These are phyloP conservation scores for Ariopsis seemanni DNA, from an alignment of 2,113 vertebrate genomes.

Conservation along the genomic window DNA sequence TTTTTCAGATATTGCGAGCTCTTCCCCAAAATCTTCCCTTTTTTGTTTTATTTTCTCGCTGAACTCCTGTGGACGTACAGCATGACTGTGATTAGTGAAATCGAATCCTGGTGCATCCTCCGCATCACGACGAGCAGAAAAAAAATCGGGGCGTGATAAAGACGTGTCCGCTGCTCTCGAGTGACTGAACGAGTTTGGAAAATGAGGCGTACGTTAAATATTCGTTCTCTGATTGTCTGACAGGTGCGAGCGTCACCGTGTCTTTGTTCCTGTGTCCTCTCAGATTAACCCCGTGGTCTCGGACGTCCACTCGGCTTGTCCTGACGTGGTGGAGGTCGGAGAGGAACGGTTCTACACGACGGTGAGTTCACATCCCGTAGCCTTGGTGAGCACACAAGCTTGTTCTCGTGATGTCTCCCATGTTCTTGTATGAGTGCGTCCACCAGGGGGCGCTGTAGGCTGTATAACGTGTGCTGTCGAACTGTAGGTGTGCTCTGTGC, in stretches of 20 bases:
- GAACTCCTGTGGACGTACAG: too few species aligned
- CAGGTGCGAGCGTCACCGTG: too few species aligned
- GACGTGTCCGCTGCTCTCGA: too few species aligned
- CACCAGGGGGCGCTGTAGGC: constrained; percentile 61
- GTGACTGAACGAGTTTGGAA: too few species aligned
- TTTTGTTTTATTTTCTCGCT: not conserved
- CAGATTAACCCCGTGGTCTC: constrained; percentile 81
- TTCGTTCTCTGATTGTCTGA: too few species aligned
- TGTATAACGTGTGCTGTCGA: not conserved
- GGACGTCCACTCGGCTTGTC: constrained; percentile 75
- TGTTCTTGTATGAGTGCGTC: not conserved
- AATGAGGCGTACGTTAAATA: too few species aligned
- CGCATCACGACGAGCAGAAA: too few species aligned
- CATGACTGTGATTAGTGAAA: too few species aligned
- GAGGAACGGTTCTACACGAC: constrained; percentile 53
- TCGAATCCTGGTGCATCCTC: too few species aligned
- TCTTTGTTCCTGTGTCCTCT: constrained; percentile 38
- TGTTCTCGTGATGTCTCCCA: not conserved
- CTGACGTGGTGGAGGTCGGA: constrained; percentile 75
- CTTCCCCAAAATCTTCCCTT: not conserved
- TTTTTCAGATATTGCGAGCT: too few species aligned
- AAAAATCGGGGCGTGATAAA: too few species aligned
- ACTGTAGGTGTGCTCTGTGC: not conserved
- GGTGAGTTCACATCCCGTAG: constrained; percentile 45
- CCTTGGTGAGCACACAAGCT: not conserved